phyloP scores from a whole-genome alignment of 30 jellyfish, hydroid and myxozoan species.

The Nemopilema nomurai region DNA sequence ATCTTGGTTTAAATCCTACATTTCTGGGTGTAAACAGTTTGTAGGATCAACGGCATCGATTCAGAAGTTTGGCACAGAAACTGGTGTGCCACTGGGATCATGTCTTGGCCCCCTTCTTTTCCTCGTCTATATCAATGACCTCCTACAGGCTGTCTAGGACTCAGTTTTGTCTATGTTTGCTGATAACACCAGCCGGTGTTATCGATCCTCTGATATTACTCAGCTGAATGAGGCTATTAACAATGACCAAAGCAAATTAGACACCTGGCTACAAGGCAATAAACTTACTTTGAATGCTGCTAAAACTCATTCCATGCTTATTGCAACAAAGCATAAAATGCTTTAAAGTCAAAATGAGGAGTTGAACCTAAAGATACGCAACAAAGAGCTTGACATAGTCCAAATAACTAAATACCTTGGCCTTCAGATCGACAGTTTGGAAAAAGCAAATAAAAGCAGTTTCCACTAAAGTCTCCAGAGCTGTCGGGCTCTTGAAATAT shows the following conservation, averaged over 20 bases:
- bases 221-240: too few relatives aligned
- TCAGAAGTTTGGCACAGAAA: neutral
- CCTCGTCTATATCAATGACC: too few relatives aligned
- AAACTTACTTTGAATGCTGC: constrained; percentile 11
- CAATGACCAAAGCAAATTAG: constrained; percentile 3
- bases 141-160: neutral
- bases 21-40: neutral
- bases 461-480: constrained; percentile 14
- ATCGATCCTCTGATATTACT: neutral
- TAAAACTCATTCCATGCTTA: constrained; percentile 24
- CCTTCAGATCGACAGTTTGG: constrained; percentile 19
- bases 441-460: constrained; percentile 7
- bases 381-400: constrained; percentile 10
- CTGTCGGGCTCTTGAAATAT: constrained; percentile 11
- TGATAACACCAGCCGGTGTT: neutral
- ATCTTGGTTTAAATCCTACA: neutral
- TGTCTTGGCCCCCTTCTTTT: constrained; percentile 38
- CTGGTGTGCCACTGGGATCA: constrained; percentile 20
- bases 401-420: constrained; percentile 1
- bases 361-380: neutral
- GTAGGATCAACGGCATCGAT: constrained; percentile 10
- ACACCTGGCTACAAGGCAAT: constrained; percentile 26
- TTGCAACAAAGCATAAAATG: constrained; percentile 1
- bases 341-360: neutral
- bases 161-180: neutral